These are phyloP conservation scores for Eledona agricola DNA, from an alignment of 2,888 invertebrate genomes.

Conservation along the genomic window DNA sequence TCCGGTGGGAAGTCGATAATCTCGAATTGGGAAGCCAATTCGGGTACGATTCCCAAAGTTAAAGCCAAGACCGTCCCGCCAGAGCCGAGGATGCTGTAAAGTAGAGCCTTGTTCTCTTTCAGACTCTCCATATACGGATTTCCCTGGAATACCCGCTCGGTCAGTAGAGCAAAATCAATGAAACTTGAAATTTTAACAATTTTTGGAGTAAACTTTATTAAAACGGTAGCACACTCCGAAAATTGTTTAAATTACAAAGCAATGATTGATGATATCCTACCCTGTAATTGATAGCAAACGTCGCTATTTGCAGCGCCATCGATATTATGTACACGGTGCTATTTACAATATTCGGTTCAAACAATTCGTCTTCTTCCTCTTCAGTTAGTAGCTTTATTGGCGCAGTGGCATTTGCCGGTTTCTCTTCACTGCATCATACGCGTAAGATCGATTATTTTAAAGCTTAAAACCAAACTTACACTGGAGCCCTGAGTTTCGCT, in stretches of 20 bases:
- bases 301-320: conserved; percentile 95
- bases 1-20: conserved; percentile 93
- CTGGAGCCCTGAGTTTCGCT: conserved; percentile 77
- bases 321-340: conserved; percentile 99
- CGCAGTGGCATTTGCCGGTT: conserved; percentile 66
- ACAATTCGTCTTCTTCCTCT: conserved; percentile 83
- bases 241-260: conserved; percentile 40
- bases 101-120: conserved; percentile 87
- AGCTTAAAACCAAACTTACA: conserved; percentile 67
- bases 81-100: conserved; percentile 89
- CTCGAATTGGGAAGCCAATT: conserved; percentile 89
- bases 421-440: conserved; percentile 65
- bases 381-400: conserved; percentile 54
- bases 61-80: conserved; percentile 83
- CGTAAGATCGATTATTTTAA: neutral
- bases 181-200: too few relatives aligned
- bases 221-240: too few relatives aligned
- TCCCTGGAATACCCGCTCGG: too few relatives aligned
- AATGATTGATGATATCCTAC: conserved; percentile 65
- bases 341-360: conserved; percentile 93
- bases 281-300: conserved; percentile 99
- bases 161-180: too few relatives aligned
- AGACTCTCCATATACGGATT: conserved; percentile 99
- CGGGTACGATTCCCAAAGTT: conserved; percentile 85
- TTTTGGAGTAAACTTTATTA: too few relatives aligned